Evolutionary conservation across 2,113 vertebrate genomes (phyloP).

Genomic region (Osmerus mordax): DNA sequence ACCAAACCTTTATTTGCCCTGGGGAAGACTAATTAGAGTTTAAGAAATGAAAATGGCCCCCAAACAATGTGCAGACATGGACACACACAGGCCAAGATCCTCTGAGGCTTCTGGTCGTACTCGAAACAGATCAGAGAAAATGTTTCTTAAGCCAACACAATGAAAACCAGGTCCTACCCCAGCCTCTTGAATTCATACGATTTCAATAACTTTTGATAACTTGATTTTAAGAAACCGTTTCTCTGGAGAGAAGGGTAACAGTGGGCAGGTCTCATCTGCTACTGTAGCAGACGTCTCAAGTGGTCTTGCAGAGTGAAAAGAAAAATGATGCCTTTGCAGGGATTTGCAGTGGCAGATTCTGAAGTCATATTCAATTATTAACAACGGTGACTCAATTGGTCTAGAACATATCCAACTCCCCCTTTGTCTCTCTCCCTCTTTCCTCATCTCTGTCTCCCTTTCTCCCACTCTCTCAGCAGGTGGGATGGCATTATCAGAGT

Average conservation of each 20-base stretch:
- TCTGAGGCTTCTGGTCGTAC: too few species aligned
- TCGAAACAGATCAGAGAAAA: background rate
- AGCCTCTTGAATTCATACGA: background rate
- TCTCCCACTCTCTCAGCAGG: constrained; percentile 12
- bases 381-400: constrained; percentile 18
- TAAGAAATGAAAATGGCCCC: constrained; percentile 1
- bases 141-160: background rate
- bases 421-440: constrained; percentile 11
- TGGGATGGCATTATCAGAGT: constrained; percentile 26
- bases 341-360: constrained; percentile 34
- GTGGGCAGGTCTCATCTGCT: constrained; percentile 20
- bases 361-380: constrained; percentile 34
- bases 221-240: constrained; percentile 8
- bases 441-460: background rate
- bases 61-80: constrained; percentile 5
- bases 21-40: constrained; percentile 34
- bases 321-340: constrained; percentile 9
- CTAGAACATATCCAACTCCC: constrained; percentile 8
- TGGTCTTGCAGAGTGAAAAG: background rate
- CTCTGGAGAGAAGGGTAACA: background rate
- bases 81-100: background rate
- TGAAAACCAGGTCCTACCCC: background rate
- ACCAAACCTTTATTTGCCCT: constrained; percentile 22
- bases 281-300: constrained; percentile 6
- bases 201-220: constrained; percentile 18